Conservation (phyloP, 2,888 invertebrate genomes). For the Tipula helvola region DNA sequence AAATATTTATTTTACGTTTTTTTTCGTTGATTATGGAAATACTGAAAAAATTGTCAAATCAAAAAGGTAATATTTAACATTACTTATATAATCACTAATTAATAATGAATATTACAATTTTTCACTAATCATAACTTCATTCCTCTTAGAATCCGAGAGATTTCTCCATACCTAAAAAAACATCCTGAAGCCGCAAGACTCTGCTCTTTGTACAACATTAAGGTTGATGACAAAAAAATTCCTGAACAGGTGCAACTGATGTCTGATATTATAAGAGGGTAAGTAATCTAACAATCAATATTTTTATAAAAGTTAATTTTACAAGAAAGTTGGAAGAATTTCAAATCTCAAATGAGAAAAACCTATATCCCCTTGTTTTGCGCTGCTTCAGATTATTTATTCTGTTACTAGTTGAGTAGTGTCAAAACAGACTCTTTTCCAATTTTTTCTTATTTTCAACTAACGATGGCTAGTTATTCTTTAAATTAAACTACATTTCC, state of each 20-base stretch:
- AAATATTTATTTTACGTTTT: slow-evolving; percentile 25
- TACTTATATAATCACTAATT: neutral
- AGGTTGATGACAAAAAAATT: slow-evolving; percentile 40
- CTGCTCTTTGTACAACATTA: slow-evolving; percentile 45
- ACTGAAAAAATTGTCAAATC: slow-evolving; percentile 35
- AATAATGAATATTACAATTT: neutral
- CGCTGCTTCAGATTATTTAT: too few relatives aligned
- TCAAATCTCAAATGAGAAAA: too few relatives aligned
- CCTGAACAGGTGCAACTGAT: slow-evolving; percentile 43
- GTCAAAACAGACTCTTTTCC: too few relatives aligned
- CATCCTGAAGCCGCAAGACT: slow-evolving; percentile 42
- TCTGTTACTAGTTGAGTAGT: too few relatives aligned
- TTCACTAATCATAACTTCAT: slow-evolving; percentile 7
- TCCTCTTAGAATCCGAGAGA: slow-evolving; percentile 36
- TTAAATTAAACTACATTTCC: too few relatives aligned
- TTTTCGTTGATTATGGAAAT: slow-evolving; percentile 50
- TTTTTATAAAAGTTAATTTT: neutral
- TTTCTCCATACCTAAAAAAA: slow-evolving; percentile 36
- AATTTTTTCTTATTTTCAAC: too few relatives aligned
- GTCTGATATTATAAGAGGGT: slow-evolving; percentile 48
- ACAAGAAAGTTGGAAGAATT: too few relatives aligned
- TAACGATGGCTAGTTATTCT: too few relatives aligned
- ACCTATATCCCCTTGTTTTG: too few relatives aligned
- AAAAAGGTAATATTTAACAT: slow-evolving; percentile 35
- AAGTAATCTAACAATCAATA: slow-evolving; percentile 22